A percentile compares a stretch with the other conserved stretches of the same genome.
These are phyloP conservation scores for Leucoraja erinaceus DNA, from an alignment of 2,113 vertebrate genomes.

Conservation along the genomic window DNA sequence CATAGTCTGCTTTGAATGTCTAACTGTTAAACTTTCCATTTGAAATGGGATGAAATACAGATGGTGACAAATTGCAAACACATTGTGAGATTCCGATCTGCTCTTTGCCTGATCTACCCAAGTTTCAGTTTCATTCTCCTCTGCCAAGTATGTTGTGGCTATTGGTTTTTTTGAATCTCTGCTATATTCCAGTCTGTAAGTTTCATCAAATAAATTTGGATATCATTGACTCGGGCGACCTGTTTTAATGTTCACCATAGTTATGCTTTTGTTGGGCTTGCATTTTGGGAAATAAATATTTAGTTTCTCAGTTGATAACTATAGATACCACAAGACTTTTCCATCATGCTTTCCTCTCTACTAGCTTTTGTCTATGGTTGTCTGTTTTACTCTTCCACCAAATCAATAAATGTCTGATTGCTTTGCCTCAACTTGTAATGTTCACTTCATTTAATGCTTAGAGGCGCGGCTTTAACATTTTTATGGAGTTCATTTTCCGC, in stretches of 20 bases:
- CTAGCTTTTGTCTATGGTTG: background rate
- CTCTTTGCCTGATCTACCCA: background rate
- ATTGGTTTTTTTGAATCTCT: background rate
- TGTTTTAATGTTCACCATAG: background rate
- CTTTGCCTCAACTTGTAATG: background rate
- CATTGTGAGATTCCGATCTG: conserved; percentile 16
- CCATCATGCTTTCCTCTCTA: background rate
- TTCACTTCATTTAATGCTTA: background rate
- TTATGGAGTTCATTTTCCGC: background rate
- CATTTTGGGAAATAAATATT: background rate
- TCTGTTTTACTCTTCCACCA: background rate
- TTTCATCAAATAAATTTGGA: background rate
- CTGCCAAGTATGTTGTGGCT: background rate
- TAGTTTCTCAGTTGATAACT: background rate
- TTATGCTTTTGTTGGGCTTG: background rate
- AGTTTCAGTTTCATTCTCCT: background rate
- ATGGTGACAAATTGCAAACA: conserved; percentile 35
- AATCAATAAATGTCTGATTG: background rate
- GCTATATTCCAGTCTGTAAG: background rate
- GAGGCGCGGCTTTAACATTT: background rate
- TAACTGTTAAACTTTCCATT: conserved; percentile 23
- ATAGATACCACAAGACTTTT: background rate
- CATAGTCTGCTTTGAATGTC: background rate
- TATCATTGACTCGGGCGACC: background rate
- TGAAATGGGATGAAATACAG: conserved; percentile 24